phyloP scores from a whole-genome alignment of 2,888 invertebrate genomes.

The Dinocampus coccinellae region DNA sequence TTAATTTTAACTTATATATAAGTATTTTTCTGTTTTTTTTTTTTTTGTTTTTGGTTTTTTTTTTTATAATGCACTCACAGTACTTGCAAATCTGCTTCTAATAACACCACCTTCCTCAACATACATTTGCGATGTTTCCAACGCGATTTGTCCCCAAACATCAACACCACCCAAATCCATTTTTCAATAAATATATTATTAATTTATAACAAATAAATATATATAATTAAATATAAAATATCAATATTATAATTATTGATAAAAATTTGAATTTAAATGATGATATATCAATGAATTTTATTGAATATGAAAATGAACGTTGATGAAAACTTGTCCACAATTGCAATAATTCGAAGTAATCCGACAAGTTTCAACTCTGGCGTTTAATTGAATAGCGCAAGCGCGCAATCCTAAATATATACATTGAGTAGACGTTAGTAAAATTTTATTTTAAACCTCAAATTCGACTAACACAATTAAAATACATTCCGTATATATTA shows the following conservation, averaged over 20 bases:
- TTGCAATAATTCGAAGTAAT: constrained; percentile 51
- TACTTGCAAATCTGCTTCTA: constrained; percentile 86
- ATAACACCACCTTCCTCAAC: constrained; percentile 83
- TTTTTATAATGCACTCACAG: constrained; percentile 75
- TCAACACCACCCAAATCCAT: constrained; percentile 81
- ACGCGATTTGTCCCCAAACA: constrained; percentile 90
- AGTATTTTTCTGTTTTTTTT: not conserved
- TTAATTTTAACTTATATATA: not conserved
- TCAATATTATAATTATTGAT: not conserved
- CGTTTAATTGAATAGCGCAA: constrained; percentile 63
- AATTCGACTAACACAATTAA: constrained; percentile 40
- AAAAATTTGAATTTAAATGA: not conserved
- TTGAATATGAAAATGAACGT: not conserved
- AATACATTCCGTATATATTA: not conserved
- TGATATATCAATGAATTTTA: not conserved
- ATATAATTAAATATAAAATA: not conserved
- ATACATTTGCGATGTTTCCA: constrained; percentile 89
- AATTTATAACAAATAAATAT: not conserved
- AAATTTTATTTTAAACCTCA: constrained; percentile 61
- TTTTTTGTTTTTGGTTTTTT: not conserved
- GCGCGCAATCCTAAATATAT: constrained; percentile 67
- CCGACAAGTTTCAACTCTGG: constrained; percentile 55
- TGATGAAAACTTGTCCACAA: constrained; percentile 38
- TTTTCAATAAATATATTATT: constrained; percentile 17
- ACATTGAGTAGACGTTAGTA: constrained; percentile 58